Conservation (phyloP, 2,888 invertebrate species). For the Cephalotes varians region DNA sequence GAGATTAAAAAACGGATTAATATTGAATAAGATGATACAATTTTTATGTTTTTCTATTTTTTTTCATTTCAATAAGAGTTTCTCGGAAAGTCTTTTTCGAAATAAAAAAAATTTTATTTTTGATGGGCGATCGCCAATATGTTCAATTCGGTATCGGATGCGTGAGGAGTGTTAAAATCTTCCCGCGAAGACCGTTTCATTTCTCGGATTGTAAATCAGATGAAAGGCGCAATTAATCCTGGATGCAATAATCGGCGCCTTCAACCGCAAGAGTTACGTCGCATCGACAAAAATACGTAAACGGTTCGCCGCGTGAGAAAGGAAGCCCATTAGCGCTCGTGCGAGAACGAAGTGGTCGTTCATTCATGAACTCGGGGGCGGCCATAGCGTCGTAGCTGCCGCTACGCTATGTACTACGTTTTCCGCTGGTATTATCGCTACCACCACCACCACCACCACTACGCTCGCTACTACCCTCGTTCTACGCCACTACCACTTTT, state of each 20-base stretch:
- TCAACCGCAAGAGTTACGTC: conserved; percentile 24
- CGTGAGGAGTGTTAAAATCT: background rate
- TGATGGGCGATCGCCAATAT: background rate
- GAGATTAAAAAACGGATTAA: background rate
- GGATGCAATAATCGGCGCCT: conserved; percentile 10
- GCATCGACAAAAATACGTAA: conserved; percentile 65
- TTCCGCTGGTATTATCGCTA: conserved; percentile 34
- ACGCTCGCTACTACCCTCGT: conserved; percentile 32
- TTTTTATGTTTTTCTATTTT: background rate
- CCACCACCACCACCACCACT: conserved; percentile 26
- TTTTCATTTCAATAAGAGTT: background rate
- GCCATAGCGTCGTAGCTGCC: conserved; percentile 61
- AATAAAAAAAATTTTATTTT: no score
- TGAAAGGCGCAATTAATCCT: conserved; percentile 18
- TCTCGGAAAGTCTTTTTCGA: background rate
- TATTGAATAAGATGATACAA: background rate
- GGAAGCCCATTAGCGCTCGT: conserved; percentile 81
- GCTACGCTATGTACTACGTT: conserved; percentile 41
- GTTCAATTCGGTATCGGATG: background rate
- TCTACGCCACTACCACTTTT: conserved; percentile 67
- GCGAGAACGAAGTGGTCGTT: conserved; percentile 78
- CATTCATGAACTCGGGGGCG: conserved; percentile 82
- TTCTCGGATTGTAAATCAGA: conserved; percentile 18
- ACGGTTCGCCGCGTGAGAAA: conserved; percentile 72
- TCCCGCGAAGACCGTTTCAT: background rate